phyloP scores from a whole-genome alignment of 2,888 invertebrate genomes.

The Lepidocyrtinus sp. region DNA sequence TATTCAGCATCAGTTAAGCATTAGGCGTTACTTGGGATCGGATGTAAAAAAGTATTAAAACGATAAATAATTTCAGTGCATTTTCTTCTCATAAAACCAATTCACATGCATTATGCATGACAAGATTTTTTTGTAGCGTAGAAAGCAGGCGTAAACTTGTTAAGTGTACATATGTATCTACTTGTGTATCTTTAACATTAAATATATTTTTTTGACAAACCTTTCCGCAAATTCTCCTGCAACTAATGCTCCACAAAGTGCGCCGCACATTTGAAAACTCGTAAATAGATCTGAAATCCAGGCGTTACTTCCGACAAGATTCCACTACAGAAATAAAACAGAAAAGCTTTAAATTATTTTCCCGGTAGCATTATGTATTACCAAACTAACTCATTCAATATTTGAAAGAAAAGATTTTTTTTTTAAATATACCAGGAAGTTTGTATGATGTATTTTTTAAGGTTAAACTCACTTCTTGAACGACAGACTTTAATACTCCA shows the following conservation, averaged over 20 bases:
- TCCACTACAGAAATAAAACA: conserved; percentile 52
- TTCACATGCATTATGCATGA: neutral
- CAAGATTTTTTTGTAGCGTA: neutral
- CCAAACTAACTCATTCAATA: neutral
- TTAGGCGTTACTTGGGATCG: too few relatives aligned
- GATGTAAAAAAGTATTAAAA: too few relatives aligned
- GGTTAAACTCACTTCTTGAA: conserved; percentile 57
- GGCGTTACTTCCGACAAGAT: conserved; percentile 38
- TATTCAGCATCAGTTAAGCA: too few relatives aligned
- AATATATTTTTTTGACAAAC: conserved; percentile 27
- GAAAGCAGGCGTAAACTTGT: conserved; percentile 20
- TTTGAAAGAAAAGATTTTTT: neutral
- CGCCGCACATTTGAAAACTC: conserved; percentile 62
- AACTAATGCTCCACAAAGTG: conserved; percentile 48
- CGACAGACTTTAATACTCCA: conserved; percentile 53
- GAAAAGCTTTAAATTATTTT: too few relatives aligned
- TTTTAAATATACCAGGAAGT: neutral
- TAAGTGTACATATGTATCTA: too few relatives aligned
- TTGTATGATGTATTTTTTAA: neutral
- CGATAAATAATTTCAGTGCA: too few relatives aligned
- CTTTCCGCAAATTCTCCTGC: conserved; percentile 60
- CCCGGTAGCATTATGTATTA: too few relatives aligned
- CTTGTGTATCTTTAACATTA: conserved; percentile 10
- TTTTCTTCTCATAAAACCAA: neutral
- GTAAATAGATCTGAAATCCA: conserved; percentile 61